phyloP scores from a whole-genome alignment of 2,888 invertebrate species.

The Spilarctia lutea region DNA sequence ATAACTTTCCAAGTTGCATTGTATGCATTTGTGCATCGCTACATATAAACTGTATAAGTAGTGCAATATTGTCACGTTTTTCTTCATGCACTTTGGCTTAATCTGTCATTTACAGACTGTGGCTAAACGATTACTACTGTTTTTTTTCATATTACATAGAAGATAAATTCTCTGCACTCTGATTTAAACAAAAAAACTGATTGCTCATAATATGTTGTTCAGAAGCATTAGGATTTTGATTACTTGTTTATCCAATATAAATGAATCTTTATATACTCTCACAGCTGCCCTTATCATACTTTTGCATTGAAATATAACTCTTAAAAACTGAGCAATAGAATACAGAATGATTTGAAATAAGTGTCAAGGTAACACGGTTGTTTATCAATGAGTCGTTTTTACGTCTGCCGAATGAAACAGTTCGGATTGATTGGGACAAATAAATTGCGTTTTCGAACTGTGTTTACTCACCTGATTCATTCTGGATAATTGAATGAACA shows the following conservation, averaged over 20 bases:
- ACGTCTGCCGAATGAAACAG: constrained; percentile 29
- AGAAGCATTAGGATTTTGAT: constrained; percentile 22
- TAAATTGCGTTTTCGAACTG: constrained; percentile 31
- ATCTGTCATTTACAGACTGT: not conserved
- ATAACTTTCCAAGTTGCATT: not conserved
- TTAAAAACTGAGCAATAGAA: constrained; percentile 12
- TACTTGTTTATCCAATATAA: constrained; percentile 25
- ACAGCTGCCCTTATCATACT: constrained; percentile 1
- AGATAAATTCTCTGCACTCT: constrained; percentile 2
- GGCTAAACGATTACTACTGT: constrained; percentile 6
- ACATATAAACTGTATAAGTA: not conserved
- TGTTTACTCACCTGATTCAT: constrained; percentile 25
- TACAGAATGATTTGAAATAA: constrained; percentile 14
- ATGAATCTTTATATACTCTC: constrained; percentile 24
- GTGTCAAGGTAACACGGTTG: constrained; percentile 25
- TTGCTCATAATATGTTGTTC: constrained; percentile 15
- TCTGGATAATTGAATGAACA: not conserved
- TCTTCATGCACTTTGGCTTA: not conserved
- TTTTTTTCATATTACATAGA: not conserved
- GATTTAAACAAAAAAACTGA: not conserved
- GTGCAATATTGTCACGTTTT: not conserved
- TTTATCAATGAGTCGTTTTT: constrained; percentile 43
- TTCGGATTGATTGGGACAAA: constrained; percentile 41
- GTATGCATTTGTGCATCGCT: not conserved
- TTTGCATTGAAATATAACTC: constrained; percentile 7